These are phyloP conservation scores for Amblyornis subalaris DNA, from an alignment of 2,113 vertebrate genomes.

Conservation along the genomic window DNA sequence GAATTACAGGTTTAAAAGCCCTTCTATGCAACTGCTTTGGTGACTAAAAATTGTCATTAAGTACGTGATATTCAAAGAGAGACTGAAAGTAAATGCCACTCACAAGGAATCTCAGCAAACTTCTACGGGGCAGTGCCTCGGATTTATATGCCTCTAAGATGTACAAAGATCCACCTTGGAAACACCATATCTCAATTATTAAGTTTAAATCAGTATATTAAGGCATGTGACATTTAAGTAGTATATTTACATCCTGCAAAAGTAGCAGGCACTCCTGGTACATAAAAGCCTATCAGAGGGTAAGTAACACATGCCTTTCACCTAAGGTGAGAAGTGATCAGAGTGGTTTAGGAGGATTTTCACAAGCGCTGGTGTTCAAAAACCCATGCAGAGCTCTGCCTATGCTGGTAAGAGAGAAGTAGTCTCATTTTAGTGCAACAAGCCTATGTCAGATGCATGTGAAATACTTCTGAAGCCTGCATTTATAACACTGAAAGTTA, in stretches of 20 bases:
- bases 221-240: neutral
- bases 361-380: neutral
- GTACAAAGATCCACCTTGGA: neutral
- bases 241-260: neutral
- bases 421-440: neutral
- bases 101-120: neutral
- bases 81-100: neutral
- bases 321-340: neutral
- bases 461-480: neutral
- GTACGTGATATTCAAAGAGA: neutral
- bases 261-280: neutral
- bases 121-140: neutral
- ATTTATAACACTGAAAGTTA: neutral
- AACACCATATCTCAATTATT: neutral
- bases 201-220: neutral
- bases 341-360: neutral
- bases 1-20: neutral
- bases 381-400: neutral
- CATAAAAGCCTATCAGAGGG: neutral
- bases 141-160: neutral
- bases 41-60: neutral
- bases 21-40: neutral
- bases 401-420: neutral
- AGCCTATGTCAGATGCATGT: neutral
- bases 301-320: neutral